These are phyloP conservation scores for Bellardia pandia DNA, from an alignment of 2,888 invertebrate genomes.

Conservation along the genomic window DNA sequence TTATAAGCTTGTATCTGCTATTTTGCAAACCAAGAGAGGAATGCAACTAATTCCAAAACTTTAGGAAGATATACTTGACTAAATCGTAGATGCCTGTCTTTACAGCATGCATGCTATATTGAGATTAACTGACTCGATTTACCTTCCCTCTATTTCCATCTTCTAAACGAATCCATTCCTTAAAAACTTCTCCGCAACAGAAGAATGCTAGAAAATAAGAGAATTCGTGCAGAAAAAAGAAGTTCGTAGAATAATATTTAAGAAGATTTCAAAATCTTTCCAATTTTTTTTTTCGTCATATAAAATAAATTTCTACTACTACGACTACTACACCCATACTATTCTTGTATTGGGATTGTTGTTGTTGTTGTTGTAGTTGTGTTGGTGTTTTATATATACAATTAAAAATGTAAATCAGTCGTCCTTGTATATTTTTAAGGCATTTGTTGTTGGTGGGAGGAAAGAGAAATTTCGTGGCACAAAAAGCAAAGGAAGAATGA, in stretches of 20 bases:
- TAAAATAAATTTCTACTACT: conserved; percentile 58
- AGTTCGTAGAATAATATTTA: conserved; percentile 28
- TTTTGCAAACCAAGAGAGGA: no score
- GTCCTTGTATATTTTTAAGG: conserved; percentile 74
- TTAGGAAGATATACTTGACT: no score
- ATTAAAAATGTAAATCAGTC: conserved; percentile 81
- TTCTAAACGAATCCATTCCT: conserved; percentile 10
- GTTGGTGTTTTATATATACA: conserved; percentile 77
- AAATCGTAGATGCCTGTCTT: no score
- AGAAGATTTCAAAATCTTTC: conserved; percentile 56
- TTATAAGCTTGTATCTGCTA: no score
- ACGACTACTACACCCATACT: conserved; percentile 49
- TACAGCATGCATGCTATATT: no score
- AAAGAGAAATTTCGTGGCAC: conserved; percentile 25
- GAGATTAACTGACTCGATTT: no score
- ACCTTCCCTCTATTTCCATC: neutral
- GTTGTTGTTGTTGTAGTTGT: conserved; percentile 67
- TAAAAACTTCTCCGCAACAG: conserved; percentile 15
- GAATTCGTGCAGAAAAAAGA: conserved; percentile 17
- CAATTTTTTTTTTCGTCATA: conserved; percentile 39
- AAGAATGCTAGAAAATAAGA: conserved; percentile 1
- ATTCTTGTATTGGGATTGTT: conserved; percentile 42
- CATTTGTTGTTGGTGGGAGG: conserved; percentile 60
- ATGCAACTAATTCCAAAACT: no score
- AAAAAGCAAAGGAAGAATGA: conserved; percentile 39